Evolutionary conservation across 2,113 vertebrate species (phyloP), one percentile per base, ranked within the genome.

Genomic region (Perccottus glenii): DNA sequence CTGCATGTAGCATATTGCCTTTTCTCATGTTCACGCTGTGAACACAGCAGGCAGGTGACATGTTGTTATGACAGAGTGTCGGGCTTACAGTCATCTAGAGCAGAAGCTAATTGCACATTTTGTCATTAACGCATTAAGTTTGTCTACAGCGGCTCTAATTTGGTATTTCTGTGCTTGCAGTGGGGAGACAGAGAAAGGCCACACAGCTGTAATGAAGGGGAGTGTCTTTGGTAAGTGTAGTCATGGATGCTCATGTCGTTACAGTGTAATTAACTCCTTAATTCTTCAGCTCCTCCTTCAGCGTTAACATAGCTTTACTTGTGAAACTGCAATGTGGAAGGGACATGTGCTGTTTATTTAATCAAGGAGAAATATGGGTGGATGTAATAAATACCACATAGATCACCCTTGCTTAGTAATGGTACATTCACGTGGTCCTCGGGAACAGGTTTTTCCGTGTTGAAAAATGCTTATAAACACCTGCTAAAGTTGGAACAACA

Each of bases 171-270:
- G 71, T 48, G 85, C 87, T 72, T 87, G 88, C 89, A 98, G 96
- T 75, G 94, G 94, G 85, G 91, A 93, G 81, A 86, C 88, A 74
- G 94, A 94, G 89, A 95, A 93, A 80, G 84, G 85, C 70, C 85
- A 87, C 75, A 87, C 83, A 75, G 92, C 91, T 87, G 92, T 88
- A 85, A 88, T 87, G 75, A 92, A 92, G 78, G 93, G 94, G 67
- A 93, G 90, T 56, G 68, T 84, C 49, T 92, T 94, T 75, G 96
- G 97, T 99, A 92, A 96, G 95, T 93, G 64, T 68, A 36, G 14
- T 61, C 36, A 60, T 46, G 27, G 5, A 53, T 70, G 73, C 7
- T 57, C n/a, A 46, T 46, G 43, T 60, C 61, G 60, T 47, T 61
- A 35, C 2, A 49, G 0, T 50, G 9, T 70, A 40, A 63, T 60